phyloP scores from a whole-genome alignment of 1,140 invertebrate species.

The Trialeurodes vaporariorum region DNA sequence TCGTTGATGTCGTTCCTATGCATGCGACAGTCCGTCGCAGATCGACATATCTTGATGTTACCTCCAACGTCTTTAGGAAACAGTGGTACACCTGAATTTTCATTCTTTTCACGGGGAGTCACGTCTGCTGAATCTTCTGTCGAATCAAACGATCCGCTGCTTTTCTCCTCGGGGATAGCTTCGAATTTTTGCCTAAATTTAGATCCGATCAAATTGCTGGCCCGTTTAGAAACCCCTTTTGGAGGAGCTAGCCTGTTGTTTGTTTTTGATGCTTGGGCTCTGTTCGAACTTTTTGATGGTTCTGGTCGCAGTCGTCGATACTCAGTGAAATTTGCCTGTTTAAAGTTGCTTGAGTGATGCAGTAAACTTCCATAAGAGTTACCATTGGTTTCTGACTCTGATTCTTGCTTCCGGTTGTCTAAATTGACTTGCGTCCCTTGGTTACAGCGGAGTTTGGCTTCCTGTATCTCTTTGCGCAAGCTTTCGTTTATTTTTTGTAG shows the following conservation, averaged over 20 bases:
- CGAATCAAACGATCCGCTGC: neutral
- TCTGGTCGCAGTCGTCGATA: neutral
- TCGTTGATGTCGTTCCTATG: too few relatives aligned
- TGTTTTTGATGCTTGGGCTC: neutral
- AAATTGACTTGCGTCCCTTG: neutral
- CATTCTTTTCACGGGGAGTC: neutral
- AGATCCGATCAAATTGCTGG: neutral
- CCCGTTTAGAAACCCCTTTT: neutral
- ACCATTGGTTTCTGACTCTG: neutral
- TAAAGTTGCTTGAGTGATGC: neutral
- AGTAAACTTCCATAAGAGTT: neutral
- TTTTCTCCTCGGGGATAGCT: slow-evolving; percentile 23
- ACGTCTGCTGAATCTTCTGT: neutral
- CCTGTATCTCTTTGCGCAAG: neutral
- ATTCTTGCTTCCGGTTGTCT: neutral
- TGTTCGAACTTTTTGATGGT: neutral
- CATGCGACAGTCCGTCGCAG: neutral
- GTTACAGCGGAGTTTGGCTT: neutral
- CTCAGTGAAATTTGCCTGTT: neutral
- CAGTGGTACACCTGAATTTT: too few relatives aligned
- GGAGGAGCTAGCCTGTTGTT: neutral
- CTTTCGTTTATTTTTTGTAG: neutral
- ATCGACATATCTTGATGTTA: neutral
- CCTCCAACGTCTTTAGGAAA: too few relatives aligned
- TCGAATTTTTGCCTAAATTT: slow-evolving; percentile 22